These are phyloP conservation scores for Oxyura jamaicensis DNA, from an alignment of 2,113 vertebrate genomes.

Conservation along the genomic window DNA sequence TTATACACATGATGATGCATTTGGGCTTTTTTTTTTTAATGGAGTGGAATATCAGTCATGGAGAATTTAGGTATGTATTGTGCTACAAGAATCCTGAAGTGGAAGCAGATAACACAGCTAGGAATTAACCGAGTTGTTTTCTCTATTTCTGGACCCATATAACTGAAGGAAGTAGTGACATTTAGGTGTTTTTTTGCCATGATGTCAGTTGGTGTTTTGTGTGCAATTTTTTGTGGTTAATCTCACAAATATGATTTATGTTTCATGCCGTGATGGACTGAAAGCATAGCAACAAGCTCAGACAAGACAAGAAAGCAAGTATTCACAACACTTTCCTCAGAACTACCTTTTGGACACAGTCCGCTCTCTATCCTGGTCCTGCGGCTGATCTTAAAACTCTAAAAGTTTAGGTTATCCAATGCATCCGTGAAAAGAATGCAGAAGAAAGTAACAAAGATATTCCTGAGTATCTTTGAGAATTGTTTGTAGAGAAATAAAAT, in stretches of 20 bases:
- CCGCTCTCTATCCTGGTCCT: not conserved
- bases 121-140: not conserved
- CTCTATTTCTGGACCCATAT: not conserved
- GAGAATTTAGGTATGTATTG: not conserved
- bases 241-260: not conserved
- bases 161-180: not conserved
- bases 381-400: not conserved
- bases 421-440: not conserved
- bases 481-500: not conserved
- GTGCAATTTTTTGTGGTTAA: not conserved
- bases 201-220: not conserved
- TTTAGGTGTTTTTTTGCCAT: not conserved
- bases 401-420: not conserved
- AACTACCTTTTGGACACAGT: rapidly evolving
- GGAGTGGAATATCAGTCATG: not conserved
- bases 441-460: not conserved
- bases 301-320: not conserved
- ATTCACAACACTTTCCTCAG: not conserved
- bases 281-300: not conserved
- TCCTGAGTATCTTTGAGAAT: not conserved
- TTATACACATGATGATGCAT: not conserved
- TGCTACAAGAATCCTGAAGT: not conserved
- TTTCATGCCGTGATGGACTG: not conserved
- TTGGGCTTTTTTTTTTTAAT: not conserved
- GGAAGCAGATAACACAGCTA: not conserved